Evolutionary conservation across 2,888 invertebrate species (phyloP), one percentile per base, ranked within the genome.

Genomic region (Rhagonycha fulva): DNA sequence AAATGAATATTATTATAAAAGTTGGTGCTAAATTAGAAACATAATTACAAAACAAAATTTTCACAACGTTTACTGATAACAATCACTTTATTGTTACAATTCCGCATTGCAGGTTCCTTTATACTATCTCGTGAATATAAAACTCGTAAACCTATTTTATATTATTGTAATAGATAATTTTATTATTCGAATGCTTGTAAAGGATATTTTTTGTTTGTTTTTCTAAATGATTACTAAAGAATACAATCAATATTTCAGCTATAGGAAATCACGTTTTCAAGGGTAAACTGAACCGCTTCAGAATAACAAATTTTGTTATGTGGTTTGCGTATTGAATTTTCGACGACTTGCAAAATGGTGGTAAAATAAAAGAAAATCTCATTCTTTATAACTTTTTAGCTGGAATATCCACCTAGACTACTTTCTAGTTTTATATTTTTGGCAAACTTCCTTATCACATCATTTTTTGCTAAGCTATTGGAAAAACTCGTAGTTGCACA

Each of bases 71-170:
- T 47, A 11, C 70, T 14, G 70, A 28, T 70, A 62, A 71, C 71
- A 66, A 71, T 71, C 30, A 47, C 14, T 72, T 67, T 67, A 72
- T 72, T 72, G 66, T 66, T 67, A 26, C 66, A 72, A 72, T 72
- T 60, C 71, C 71, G 71, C 71, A 72, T 32, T 72, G 71, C 71
- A 72, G 71, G 63, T 66, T 26, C 63, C 19, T 26, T 66, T 66
- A 24, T n/a, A 47, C 47, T 47, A 47, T 47, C 47, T 47, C 47
- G 47, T 47, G 47, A n/a, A 47, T 47, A 47, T 47, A 47, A 47
- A 47, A 47, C 47, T 47, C 47, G 47, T 47, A 47, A 47, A 47
- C 47, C n/a, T 7, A 47, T n/a, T 47, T 47, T 47, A 47, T 47
- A 47, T 47, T 47, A 47, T 47, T 47, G 47, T 47, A 47, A 47